phyloP scores from a whole-genome alignment of 2,797 vertebrate species.

The Sparus aurata region DNA sequence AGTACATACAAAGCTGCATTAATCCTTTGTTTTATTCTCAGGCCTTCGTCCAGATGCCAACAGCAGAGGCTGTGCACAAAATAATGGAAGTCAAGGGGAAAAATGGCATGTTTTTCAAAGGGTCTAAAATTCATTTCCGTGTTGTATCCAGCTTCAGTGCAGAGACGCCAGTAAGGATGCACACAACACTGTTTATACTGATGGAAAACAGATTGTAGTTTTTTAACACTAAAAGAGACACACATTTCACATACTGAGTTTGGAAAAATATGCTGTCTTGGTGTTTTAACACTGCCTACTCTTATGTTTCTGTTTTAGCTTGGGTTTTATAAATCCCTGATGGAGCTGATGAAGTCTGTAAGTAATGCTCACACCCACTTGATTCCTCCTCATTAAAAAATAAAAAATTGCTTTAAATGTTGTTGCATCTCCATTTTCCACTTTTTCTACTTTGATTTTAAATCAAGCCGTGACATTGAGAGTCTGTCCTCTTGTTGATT shows the following conservation, averaged over 20 bases:
- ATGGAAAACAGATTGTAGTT: not conserved
- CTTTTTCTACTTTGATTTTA: too few relatives aligned
- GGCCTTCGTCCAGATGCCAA: conserved; percentile 45
- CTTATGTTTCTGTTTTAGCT: conserved; percentile 54
- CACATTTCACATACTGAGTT: too few relatives aligned
- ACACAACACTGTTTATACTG: not conserved
- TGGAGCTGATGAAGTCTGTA: conserved; percentile 35
- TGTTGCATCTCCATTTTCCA: too few relatives aligned
- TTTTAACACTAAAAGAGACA: too few relatives aligned
- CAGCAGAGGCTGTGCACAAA: fast-evolving
- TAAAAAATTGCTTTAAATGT: too few relatives aligned
- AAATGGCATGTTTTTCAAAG: not conserved
- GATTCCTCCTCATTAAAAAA: too few relatives aligned
- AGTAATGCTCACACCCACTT: conserved; percentile 37
- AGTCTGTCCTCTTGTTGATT: too few relatives aligned
- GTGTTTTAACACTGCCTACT: too few relatives aligned
- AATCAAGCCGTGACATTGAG: too few relatives aligned
- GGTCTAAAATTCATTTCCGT: fast-evolving
- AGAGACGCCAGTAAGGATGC: conserved; percentile 22
- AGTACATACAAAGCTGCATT: not conserved
- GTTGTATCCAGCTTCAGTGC: fast-evolving
- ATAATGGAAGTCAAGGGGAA: fast-evolving
- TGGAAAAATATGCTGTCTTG: too few relatives aligned
- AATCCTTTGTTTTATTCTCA: conserved; percentile 14
- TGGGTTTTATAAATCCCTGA: conserved; percentile 57